Evolutionary conservation across 2,113 vertebrate species (phyloP).

Genomic region (Nothobranchius kuhntae): DNA sequence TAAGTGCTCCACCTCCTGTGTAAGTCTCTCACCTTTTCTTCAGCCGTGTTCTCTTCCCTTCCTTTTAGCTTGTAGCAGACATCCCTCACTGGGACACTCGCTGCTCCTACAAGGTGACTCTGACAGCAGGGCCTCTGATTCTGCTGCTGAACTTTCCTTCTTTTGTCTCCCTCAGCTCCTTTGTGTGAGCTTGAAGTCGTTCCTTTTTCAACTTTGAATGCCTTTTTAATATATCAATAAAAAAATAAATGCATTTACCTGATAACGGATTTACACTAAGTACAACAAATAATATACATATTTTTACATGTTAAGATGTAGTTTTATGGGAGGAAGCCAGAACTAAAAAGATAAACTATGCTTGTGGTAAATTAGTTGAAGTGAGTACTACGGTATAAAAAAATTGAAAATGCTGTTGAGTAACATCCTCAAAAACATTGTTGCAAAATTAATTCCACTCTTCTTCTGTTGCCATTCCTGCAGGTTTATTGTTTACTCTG

Average conservation of each 20-base stretch:
- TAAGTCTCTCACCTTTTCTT: conserved; percentile 41
- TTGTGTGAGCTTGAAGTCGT: not conserved
- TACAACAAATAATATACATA: too few relatives aligned
- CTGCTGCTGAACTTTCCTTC: conserved; percentile 1
- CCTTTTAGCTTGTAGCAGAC: conserved; percentile 35
- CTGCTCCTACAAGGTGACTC: conserved; percentile 71
- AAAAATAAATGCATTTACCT: not conserved
- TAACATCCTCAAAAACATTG: too few relatives aligned
- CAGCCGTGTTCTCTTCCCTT: conserved; percentile 32
- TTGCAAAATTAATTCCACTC: too few relatives aligned
- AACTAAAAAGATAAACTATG: too few relatives aligned
- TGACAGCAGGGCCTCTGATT: conserved; percentile 47
- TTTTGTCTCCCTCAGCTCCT: not conserved
- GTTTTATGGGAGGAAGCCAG: too few relatives aligned
- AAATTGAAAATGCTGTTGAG: too few relatives aligned
- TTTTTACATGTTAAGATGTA: too few relatives aligned
- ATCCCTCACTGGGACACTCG: conserved; percentile 44
- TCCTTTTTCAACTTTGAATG: not conserved
- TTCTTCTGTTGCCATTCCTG: too few relatives aligned
- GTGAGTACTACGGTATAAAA: too few relatives aligned
- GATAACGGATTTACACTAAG: too few relatives aligned
- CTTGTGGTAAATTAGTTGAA: too few relatives aligned
- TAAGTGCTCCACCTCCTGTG: conserved; percentile 51
- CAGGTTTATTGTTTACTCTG: too few relatives aligned
- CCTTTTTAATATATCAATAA: not conserved